A percentile compares a stretch with the other conserved stretches of the same genome.
These are phyloP conservation scores for Dinomys branickii DNA, from an alignment of 2,113 vertebrate genomes.

Conservation along the genomic window DNA sequence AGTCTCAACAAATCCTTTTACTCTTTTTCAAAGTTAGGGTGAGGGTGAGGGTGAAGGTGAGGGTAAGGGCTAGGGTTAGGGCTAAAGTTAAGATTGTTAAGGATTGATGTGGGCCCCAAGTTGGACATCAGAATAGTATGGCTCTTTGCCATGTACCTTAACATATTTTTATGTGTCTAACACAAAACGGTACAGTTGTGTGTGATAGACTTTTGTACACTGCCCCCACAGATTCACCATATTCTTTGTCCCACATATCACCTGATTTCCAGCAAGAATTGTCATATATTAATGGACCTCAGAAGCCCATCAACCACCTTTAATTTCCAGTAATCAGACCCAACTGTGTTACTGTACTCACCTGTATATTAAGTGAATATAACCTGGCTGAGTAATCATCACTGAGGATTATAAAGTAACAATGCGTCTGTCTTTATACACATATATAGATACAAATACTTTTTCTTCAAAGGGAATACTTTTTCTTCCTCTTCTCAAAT, in stretches of 20 bases:
- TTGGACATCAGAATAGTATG: not conserved
- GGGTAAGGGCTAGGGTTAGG: too few relatives aligned
- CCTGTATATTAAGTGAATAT: conserved; percentile 44
- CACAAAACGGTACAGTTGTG: not conserved
- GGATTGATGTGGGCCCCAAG: not conserved
- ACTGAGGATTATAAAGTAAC: conserved; percentile 60
- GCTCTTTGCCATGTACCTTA: not conserved
- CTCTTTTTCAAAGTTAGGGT: conserved; percentile 23
- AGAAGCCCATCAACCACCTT: conserved; percentile 53
- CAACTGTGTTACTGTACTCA: conserved; percentile 35
- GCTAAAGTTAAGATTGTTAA: not conserved
- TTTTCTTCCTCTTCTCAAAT: conserved; percentile 60
- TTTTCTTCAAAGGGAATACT: not conserved
- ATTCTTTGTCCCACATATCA: not conserved
- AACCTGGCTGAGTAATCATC: conserved; percentile 58
- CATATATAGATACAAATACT: not conserved
- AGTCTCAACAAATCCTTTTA: not conserved
- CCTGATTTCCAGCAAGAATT: conserved; percentile 24
- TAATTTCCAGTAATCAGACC: conserved; percentile 50
- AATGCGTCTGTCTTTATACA: conserved; percentile 59
- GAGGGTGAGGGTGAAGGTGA: too few relatives aligned
- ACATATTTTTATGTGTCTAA: not conserved
- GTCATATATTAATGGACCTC: conserved; percentile 28
- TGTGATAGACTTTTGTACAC: not conserved
- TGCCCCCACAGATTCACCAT: not conserved